Base-by-base conservation (phyloP, 2,797 vertebrate species). In the Oreochromis grahami region DNA sequence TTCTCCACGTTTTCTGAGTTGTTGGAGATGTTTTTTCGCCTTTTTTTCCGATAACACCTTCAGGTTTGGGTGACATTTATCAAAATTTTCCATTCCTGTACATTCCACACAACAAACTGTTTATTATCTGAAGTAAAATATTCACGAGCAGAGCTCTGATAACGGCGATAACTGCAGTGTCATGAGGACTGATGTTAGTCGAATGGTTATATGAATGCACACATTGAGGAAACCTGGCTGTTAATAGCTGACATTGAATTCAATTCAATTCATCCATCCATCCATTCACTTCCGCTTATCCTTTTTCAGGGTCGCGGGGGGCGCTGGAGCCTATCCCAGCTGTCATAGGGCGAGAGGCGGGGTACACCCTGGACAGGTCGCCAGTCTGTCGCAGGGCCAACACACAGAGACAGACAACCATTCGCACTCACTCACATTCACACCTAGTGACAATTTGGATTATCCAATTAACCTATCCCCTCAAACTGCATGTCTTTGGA, bases 61-160 rank as follows among this genome's bases (percentile, higher is more conserved):
- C 32, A 38, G 43, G 34, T 65, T 38, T 65, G 34, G 34, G 34
- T 21, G 60, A 21, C 1, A n/a, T 41, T 41, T 41, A 38, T 68
- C 63, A 43, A 68, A 68, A 68, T 14, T 6, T 68, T 15, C 7
- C 36, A 4, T 60, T 60, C 17, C 63, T 41, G 36, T n/a, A 68
- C 0, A 0, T 0, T 24, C 8, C 36, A 68, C 36, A 24, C 13
- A 21, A 14, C 12, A 43, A 41, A 21, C 21, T 9, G n/a, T 41
- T 68, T 6, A 24, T 24, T 68, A 15, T 70, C 3, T 17, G 41
- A 45, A 26, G 38, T 70, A 3, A 70, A 70, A 43, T 0, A 26
- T 70, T 26, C 13, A 43, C 2, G 38, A 17, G 21, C 38, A 43
- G 36, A 38, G 60, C 12, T 21, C n/a, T 14, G n/a, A 24, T 4